Evolutionary conservation across 1,140 invertebrate species (phyloP).

Genomic region (Oncopeltus fasciatus): DNA sequence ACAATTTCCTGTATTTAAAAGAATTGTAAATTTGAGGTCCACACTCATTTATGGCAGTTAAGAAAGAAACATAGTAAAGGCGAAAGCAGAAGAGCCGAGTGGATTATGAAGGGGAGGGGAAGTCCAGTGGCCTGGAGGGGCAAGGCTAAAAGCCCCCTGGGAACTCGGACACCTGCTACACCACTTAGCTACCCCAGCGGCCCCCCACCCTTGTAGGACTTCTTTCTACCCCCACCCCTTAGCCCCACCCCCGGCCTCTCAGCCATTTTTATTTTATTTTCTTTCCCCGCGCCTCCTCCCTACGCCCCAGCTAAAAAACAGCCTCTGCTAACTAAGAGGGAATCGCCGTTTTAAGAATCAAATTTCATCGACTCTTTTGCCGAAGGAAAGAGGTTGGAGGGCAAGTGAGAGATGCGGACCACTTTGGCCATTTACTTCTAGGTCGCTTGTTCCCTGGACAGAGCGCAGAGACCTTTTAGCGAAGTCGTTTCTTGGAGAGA

Average conservation of each 20-base stretch:
- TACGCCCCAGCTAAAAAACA: constrained; percentile 3
- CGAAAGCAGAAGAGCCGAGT: neutral
- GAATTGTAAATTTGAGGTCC: no score
- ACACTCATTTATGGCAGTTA: no score
- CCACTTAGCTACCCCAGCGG: neutral
- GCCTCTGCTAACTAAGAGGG: constrained; percentile 6
- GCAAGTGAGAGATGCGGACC: neutral
- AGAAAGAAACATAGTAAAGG: neutral
- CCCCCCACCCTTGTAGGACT: no score
- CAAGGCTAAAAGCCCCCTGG: constrained; percentile 5
- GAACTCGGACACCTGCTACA: constrained; percentile 3
- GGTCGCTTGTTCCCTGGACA: no score
- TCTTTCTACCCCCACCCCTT: no score
- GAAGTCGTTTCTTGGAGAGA: no score
- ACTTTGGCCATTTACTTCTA: no score
- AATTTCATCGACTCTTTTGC: neutral
- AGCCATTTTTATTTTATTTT: constrained; percentile 1
- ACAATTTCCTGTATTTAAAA: no score
- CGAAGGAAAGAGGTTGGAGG: neutral
- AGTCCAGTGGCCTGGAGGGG: neutral
- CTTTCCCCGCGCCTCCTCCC: neutral
- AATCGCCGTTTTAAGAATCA: constrained; percentile 7
- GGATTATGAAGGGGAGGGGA: neutral
- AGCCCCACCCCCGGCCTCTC: neutral
- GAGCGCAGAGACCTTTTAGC: no score